A percentile compares a stretch with the other conserved stretches of the same genome.
These are phyloP conservation scores for Varanus komodoensis DNA, from an alignment of 2,113 vertebrate species.

Conservation along the genomic window DNA sequence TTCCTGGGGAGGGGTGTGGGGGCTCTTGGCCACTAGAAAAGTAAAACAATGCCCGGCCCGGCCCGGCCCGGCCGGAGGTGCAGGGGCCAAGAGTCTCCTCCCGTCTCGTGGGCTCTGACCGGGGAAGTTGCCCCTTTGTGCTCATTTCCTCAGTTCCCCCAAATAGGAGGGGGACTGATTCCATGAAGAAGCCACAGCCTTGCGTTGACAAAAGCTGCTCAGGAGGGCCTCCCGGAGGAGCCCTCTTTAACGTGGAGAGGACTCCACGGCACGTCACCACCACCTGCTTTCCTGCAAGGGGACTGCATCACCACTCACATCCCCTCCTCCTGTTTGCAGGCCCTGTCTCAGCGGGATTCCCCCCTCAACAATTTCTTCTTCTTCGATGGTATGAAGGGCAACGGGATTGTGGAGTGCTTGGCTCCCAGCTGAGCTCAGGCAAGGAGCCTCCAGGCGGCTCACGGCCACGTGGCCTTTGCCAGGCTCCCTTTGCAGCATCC, in stretches of 20 bases:
- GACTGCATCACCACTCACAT: not conserved
- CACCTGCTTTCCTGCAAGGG: not conserved
- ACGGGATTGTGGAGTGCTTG: slow-evolving; percentile 87
- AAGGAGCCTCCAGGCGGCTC: not conserved
- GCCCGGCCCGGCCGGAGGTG: not conserved
- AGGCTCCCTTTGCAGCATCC: too few species aligned
- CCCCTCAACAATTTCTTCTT: slow-evolving; percentile 96
- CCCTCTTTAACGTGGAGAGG: too few species aligned
- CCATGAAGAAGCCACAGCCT: too few species aligned
- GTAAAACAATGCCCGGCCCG: not conserved
- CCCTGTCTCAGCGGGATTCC: slow-evolving; percentile 90
- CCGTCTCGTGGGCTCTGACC: not conserved
- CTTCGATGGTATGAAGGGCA: slow-evolving; percentile 90
- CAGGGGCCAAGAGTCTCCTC: not conserved
- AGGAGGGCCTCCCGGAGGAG: too few species aligned
- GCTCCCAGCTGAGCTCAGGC: slow-evolving; percentile 76
- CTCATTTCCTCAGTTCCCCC: too few species aligned
- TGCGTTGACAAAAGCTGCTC: too few species aligned
- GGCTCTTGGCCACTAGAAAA: slow-evolving; percentile 3
- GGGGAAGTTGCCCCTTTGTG: too few species aligned
- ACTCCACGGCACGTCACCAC: too few species aligned
- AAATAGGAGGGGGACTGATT: too few species aligned
- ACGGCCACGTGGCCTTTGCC: too few species aligned
- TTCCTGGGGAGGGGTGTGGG: slow-evolving; percentile 60
- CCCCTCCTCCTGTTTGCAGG: slow-evolving; percentile 69